phyloP scores from a whole-genome alignment of 2,888 invertebrate species.

The Brachynemurus nebulosus region DNA sequence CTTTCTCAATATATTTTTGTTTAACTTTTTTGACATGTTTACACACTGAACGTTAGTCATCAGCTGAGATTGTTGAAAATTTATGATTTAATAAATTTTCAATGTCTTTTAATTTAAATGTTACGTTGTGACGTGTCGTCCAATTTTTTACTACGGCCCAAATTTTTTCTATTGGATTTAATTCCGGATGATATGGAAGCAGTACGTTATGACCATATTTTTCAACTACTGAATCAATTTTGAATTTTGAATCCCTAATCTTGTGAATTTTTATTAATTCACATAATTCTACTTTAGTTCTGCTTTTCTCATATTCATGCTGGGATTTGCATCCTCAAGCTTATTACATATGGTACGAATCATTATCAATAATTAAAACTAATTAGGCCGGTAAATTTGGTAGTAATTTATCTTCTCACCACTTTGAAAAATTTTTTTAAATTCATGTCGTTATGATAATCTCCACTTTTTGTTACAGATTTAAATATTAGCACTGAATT shows the following conservation, averaged over 20 bases:
- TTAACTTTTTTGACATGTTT: too few species aligned
- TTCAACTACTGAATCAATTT: slow-evolving; percentile 12
- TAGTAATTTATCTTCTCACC: slow-evolving; percentile 8
- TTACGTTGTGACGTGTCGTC: too few species aligned
- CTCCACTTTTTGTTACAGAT: slow-evolving; percentile 17
- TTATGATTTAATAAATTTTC: too few species aligned
- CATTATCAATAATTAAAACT: slow-evolving; percentile 19
- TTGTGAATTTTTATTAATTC: slow-evolving; percentile 15
- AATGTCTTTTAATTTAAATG: too few species aligned
- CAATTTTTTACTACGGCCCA: background rate
- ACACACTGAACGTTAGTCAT: too few species aligned
- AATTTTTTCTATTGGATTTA: slow-evolving; percentile 18
- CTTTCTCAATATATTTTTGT: too few species aligned
- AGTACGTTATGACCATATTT: slow-evolving; percentile 16
- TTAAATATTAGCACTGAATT: background rate
- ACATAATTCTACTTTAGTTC: slow-evolving; percentile 17
- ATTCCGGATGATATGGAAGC: slow-evolving; percentile 6
- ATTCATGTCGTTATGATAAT: slow-evolving; percentile 22
- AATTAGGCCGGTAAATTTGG: slow-evolving; percentile 15
- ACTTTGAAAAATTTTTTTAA: slow-evolving; percentile 8
- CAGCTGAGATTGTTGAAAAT: too few species aligned
- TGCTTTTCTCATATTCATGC: slow-evolving; percentile 9
- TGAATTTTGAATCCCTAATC: slow-evolving; percentile 10
- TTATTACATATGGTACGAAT: slow-evolving; percentile 18
- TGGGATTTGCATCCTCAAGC: slow-evolving; percentile 8